Evolutionary conservation across 1,140 invertebrate genomes (phyloP).

Genomic region (Trigoniulus corallinus): DNA sequence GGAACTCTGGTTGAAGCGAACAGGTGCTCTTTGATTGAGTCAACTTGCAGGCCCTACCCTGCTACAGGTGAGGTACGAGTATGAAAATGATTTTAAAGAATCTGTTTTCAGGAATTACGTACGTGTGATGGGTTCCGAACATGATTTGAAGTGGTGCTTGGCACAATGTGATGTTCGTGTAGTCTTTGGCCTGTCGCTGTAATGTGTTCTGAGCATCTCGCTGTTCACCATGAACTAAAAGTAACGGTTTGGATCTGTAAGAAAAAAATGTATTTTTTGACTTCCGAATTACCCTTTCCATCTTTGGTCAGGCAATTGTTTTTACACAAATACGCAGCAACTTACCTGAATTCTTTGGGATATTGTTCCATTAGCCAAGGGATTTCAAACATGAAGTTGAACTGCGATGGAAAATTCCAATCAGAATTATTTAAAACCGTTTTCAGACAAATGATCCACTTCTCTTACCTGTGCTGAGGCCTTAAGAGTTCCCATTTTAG

Average conservation of each 20-base stretch:
- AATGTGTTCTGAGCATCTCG: conserved; percentile 25
- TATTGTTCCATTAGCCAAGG: conserved; percentile 4
- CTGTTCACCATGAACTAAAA: conserved; percentile 63
- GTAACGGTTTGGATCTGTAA: conserved; percentile 44
- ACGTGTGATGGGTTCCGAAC: conserved; percentile 82
- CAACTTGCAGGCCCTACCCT: neutral
- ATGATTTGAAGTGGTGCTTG: conserved; percentile 45
- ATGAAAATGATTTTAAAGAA: neutral
- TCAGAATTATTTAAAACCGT: neutral
- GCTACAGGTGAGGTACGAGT: neutral
- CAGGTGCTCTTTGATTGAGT: neutral
- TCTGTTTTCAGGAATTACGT: no score
- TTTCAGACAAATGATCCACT: neutral
- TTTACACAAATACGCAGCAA: neutral
- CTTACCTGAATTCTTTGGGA: conserved; percentile 6
- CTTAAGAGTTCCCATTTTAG: neutral
- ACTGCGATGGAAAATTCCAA: conserved; percentile 1
- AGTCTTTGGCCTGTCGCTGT: conserved; percentile 17
- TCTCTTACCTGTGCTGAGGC: conserved; percentile 1
- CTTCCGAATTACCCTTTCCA: neutral
- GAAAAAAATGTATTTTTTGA: no score
- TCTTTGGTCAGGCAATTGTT: neutral
- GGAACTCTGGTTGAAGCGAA: neutral
- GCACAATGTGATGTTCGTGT: conserved; percentile 23
- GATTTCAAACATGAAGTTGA: conserved; percentile 7